These are phyloP conservation scores for Valencia hispanica DNA, from an alignment of 2,797 vertebrate species.

Conservation along the genomic window DNA sequence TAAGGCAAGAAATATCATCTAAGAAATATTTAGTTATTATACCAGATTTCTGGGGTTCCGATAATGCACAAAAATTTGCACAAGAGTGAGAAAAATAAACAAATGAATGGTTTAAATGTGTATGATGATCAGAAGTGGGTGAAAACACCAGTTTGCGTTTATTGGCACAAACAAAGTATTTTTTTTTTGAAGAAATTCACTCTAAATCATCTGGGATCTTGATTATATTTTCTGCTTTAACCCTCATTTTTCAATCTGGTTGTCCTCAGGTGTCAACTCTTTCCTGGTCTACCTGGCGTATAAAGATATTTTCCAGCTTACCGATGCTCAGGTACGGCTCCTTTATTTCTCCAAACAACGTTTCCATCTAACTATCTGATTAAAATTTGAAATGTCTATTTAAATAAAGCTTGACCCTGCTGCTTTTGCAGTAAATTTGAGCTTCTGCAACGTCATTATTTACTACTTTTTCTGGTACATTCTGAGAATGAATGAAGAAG, in stretches of 20 bases:
- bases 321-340: constrained; percentile 90
- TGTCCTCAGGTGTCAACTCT: constrained; percentile 91
- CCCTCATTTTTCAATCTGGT: background rate
- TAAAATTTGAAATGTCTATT: background rate
- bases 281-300: constrained; percentile 98
- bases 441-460: background rate
- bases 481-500: background rate
- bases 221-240: background rate
- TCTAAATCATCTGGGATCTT: background rate
- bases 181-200: background rate
- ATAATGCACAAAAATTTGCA: background rate
- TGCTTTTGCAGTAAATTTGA: background rate
- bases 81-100: background rate
- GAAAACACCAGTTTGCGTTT: background rate
- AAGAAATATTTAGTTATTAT: background rate
- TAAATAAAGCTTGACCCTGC: background rate
- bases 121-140: background rate
- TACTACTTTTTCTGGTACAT: background rate
- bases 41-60: too few relatives aligned
- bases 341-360: constrained; percentile 6
- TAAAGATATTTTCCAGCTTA: constrained; percentile 96
- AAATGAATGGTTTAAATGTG: background rate
- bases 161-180: background rate
- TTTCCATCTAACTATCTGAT: background rate
- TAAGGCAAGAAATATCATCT: background rate